These are phyloP conservation scores for Falco punctatus DNA, from an alignment of 2,113 vertebrate species.

Conservation along the genomic window DNA sequence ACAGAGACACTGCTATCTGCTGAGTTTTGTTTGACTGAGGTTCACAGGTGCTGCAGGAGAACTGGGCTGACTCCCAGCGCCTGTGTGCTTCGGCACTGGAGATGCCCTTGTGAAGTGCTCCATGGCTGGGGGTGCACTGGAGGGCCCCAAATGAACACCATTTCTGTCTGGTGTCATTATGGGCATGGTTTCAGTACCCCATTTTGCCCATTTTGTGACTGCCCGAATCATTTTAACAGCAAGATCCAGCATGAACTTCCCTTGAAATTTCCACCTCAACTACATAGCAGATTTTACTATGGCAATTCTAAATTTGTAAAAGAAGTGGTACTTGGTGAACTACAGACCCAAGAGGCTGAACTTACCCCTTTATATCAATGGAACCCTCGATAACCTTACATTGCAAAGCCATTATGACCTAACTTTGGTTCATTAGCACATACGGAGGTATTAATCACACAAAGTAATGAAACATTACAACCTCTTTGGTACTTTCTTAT, in stretches of 20 bases:
- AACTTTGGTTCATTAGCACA: slow-evolving; percentile 38
- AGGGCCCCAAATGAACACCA: not conserved
- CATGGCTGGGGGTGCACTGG: accelerated
- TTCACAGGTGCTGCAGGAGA: not conserved
- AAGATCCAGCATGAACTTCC: not conserved
- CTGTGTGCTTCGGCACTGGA: not conserved
- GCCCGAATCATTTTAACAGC: not conserved
- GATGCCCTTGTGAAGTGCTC: not conserved
- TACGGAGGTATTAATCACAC: slow-evolving; percentile 44
- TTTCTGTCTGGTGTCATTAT: not conserved
- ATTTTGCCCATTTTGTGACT: not conserved
- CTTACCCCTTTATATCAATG: slow-evolving; percentile 25
- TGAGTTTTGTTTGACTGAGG: not conserved
- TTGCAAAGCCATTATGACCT: slow-evolving; percentile 46
- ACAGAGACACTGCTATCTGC: not conserved
- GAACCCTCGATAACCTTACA: slow-evolving; percentile 36
- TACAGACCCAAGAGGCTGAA: slow-evolving; percentile 30
- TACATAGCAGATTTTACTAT: not conserved
- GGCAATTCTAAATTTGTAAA: slow-evolving; percentile 26
- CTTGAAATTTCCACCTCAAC: not conserved
- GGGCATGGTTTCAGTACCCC: not conserved
- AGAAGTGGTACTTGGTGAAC: not conserved
- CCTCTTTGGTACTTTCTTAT: not conserved
- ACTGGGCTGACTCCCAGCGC: not conserved
- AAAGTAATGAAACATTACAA: not conserved